phyloP scores from a whole-genome alignment of 2,888 invertebrate species.

The Nezara viridula region DNA sequence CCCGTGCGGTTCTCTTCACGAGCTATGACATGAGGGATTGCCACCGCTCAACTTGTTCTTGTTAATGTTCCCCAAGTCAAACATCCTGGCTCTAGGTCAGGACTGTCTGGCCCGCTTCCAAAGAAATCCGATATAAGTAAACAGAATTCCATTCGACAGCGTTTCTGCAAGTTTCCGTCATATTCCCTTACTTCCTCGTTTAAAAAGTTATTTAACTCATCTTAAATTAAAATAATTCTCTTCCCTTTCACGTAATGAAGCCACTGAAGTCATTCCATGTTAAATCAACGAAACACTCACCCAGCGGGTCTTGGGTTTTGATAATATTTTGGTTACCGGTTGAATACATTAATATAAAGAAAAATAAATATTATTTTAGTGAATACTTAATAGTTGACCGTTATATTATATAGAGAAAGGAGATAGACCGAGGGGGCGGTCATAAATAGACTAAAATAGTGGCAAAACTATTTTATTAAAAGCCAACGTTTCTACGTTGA shows the following conservation, averaged over 20 bases:
- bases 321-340: no score
- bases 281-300: no score
- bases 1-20: not conserved
- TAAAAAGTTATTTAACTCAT: not conserved
- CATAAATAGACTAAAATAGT: no score
- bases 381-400: no score
- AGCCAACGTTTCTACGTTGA: no score
- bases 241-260: not conserved
- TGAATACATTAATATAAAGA: no score
- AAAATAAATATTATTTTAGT: no score
- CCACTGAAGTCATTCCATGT: not conserved
- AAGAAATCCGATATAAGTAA: not conserved
- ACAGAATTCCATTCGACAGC: not conserved
- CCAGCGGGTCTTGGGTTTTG: no score
- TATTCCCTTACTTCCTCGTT: not conserved
- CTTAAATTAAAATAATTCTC: not conserved
- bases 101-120: not conserved
- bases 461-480: no score
- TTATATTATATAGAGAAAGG: no score
- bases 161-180: not conserved
- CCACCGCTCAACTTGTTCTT: not conserved
- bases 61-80: conserved; percentile 19
- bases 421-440: no score
- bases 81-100: conserved; percentile 27
- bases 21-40: not conserved